Evolutionary conservation across 64 coral and sea anemone species (phyloP).

Genomic region (Montipora capricornis): DNA sequence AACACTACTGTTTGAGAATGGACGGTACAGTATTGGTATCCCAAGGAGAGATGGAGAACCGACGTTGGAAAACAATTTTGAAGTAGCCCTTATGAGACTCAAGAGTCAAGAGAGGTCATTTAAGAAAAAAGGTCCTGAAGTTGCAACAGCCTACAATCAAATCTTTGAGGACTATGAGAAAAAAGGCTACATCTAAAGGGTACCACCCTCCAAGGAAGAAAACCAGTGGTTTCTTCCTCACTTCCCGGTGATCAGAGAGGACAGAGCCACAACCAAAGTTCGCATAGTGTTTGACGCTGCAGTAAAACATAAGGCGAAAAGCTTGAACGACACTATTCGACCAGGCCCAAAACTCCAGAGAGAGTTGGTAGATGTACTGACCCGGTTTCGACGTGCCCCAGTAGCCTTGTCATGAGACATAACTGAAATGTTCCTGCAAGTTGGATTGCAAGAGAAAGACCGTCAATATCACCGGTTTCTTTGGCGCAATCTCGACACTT

Average conservation of each 20-base stretch:
- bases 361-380: slow-evolving; percentile 58
- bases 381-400: slow-evolving; percentile 41
- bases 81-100: slow-evolving; percentile 31
- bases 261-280: slow-evolving; percentile 35
- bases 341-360: slow-evolving; percentile 58
- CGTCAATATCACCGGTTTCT: slow-evolving; percentile 34
- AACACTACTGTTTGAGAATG: slow-evolving; percentile 1
- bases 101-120: no score
- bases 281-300: slow-evolving; percentile 44
- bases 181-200: slow-evolving; percentile 39
- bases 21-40: slow-evolving; percentile 9
- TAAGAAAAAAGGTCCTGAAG: no score
- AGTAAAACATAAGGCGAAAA: slow-evolving; percentile 56
- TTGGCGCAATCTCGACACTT: slow-evolving; percentile 40
- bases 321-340: slow-evolving; percentile 63
- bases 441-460: no score
- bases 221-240: slow-evolving; percentile 58
- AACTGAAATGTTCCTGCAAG: no score
- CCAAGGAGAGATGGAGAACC: slow-evolving; percentile 39
- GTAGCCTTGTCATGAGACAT: slow-evolving; percentile 57
- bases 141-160: not conserved
- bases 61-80: slow-evolving; percentile 32
- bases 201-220: not conserved
- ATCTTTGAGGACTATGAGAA: slow-evolving; percentile 39
- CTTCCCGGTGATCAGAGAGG: slow-evolving; percentile 45